A percentile compares a stretch with the other conserved stretches of the same genome.
Evolutionary conservation across 1,140 invertebrate species (phyloP).

Genomic region (Pachypeltis micranthus): DNA sequence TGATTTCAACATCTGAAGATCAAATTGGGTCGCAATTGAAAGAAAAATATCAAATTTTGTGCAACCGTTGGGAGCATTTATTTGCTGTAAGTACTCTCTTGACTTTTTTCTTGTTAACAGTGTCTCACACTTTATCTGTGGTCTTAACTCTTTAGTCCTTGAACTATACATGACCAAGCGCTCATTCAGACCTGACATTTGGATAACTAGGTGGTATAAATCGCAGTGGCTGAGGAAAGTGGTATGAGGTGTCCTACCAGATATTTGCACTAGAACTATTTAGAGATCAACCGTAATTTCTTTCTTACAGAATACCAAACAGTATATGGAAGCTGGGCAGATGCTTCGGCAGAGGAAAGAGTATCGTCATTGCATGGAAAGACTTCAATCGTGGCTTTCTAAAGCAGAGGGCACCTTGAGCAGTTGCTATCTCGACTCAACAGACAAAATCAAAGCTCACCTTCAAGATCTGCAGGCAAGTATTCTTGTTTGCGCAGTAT

Average conservation of each 20-base stretch:
- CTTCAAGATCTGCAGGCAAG: slow-evolving; percentile 59
- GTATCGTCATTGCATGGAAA: slow-evolving; percentile 61
- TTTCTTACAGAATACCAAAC: slow-evolving; percentile 48
- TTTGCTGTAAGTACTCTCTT: slow-evolving; percentile 47
- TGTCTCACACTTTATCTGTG: too few species aligned
- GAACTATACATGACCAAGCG: too few species aligned
- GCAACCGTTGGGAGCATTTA: slow-evolving; percentile 64
- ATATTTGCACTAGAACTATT: too few species aligned
- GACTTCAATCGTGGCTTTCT: slow-evolving; percentile 64
- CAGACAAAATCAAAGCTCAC: slow-evolving; percentile 63
- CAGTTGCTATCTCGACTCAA: slow-evolving; percentile 53
- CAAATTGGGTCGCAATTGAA: slow-evolving; percentile 63
- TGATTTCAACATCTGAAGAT: slow-evolving; percentile 76
- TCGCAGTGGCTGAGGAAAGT: too few species aligned
- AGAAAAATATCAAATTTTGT: slow-evolving; percentile 56
- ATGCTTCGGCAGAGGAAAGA: slow-evolving; percentile 68
- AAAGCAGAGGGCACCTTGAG: slow-evolving; percentile 59
- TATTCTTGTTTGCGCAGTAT: too few species aligned
- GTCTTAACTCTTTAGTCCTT: too few species aligned
- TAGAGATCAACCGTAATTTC: neutral
- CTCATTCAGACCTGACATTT: too few species aligned
- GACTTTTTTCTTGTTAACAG: too few species aligned
- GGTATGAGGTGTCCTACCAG: too few species aligned
- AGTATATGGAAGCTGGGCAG: slow-evolving; percentile 79
- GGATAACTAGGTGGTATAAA: too few species aligned